Conservation (phyloP, 2,888 invertebrate species). For the Nephrotoma flavescens region DNA sequence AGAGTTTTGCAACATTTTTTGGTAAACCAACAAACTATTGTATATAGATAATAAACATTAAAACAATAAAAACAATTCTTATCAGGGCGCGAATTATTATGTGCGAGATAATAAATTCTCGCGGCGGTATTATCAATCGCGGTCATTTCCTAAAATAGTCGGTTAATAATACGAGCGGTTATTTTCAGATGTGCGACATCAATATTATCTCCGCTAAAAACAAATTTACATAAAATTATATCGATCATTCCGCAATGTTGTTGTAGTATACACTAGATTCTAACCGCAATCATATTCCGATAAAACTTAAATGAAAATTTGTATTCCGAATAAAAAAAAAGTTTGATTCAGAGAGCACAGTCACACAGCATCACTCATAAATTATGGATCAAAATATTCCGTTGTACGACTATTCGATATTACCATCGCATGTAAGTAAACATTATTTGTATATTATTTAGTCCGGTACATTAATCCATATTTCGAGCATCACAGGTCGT, state of each 20-base stretch:
- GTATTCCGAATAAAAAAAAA: background rate
- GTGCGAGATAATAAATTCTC: background rate
- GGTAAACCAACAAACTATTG: background rate
- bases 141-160: background rate
- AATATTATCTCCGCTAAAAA: background rate
- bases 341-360: background rate
- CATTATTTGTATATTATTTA: background rate
- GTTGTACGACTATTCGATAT: background rate
- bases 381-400: background rate
- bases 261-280: background rate
- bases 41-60: background rate
- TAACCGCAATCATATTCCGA: background rate
- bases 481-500: background rate
- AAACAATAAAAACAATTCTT: background rate
- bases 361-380: background rate
- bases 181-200: background rate
- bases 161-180: background rate
- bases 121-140: background rate
- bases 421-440: background rate
- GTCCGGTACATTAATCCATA: background rate
- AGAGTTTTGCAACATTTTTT: background rate
- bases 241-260: background rate
- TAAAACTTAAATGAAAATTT: background rate
- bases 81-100: background rate
- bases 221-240: background rate